These are phyloP conservation scores for Potamarius usumacintae DNA, from an alignment of 2,113 vertebrate species.

Conservation along the genomic window DNA sequence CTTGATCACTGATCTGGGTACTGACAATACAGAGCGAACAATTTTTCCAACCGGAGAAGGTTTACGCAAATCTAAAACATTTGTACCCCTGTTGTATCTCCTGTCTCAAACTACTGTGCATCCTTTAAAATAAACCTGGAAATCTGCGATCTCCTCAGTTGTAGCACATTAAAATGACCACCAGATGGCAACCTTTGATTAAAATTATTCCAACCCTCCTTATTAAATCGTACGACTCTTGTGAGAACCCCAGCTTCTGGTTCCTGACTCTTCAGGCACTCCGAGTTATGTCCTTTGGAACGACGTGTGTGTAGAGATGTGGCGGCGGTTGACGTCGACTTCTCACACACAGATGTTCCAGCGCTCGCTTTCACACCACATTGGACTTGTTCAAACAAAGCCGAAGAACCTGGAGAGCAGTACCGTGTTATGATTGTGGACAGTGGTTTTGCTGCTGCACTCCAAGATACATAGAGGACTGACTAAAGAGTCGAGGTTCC, in stretches of 20 bases:
- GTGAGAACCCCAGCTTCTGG: conserved; percentile 11
- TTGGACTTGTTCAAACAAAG: conserved; percentile 68
- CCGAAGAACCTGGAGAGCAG: conserved; percentile 55
- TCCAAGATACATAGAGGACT: conserved; percentile 69
- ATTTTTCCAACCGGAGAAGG: background rate
- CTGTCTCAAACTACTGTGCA: background rate
- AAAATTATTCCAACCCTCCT: background rate
- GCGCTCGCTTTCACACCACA: conserved; percentile 57
- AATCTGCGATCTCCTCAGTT: background rate
- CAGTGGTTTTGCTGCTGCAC: conserved; percentile 54
- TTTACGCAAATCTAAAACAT: background rate
- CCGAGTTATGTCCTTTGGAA: conserved; percentile 48
- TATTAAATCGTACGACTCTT: background rate
- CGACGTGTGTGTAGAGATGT: conserved; percentile 49
- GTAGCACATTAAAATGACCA: conserved; percentile 42
- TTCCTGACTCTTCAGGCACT: conserved; percentile 21
- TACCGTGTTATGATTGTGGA: conserved; percentile 68
- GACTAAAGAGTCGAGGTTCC: conserved; percentile 57
- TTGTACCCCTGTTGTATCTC: background rate
- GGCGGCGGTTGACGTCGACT: conserved; percentile 56
- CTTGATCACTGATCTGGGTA: background rate
- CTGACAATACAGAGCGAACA: background rate
- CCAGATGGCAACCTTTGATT: conserved; percentile 64
- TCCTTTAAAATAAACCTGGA: background rate
- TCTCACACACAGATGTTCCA: conserved; percentile 58